A percentile compares a stretch with the other conserved stretches of the same genome.
These are phyloP conservation scores for Bos indicus DNA, from an alignment of 2,113 vertebrate species.

Conservation along the genomic window DNA sequence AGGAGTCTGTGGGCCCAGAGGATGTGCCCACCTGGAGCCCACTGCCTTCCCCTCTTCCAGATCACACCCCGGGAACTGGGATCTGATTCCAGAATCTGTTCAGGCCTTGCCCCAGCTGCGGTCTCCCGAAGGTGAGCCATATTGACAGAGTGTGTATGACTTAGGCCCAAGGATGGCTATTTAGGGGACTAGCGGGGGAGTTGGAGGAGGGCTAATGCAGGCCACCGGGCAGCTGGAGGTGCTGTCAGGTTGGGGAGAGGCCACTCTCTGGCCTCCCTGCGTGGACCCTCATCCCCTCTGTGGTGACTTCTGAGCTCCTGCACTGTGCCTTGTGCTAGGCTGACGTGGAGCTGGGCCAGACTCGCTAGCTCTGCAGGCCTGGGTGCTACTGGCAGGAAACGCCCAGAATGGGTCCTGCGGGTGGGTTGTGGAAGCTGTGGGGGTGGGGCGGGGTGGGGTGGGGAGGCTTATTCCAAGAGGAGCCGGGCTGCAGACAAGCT, in stretches of 20 bases:
- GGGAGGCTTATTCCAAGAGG: background rate
- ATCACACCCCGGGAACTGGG: background rate
- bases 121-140: background rate
- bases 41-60: background rate
- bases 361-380: background rate
- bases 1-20: background rate
- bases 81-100: background rate
- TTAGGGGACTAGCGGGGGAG: background rate
- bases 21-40: background rate
- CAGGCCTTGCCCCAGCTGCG: no score
- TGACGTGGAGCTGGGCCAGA: background rate
- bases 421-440: rapidly evolving
- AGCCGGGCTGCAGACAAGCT: no score
- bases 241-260: background rate
- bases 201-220: no score
- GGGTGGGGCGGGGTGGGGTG: background rate
- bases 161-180: background rate
- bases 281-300: background rate
- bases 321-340: no score
- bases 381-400: background rate
- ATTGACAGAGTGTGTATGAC: background rate
- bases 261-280: background rate
- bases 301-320: background rate
- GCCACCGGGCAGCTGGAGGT: background rate
- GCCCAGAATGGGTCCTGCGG: background rate